A percentile compares a stretch with the other conserved stretches of the same genome.
Evolutionary conservation across 1,140 invertebrate genomes (phyloP).

Genomic region (Lepidostoma basale): DNA sequence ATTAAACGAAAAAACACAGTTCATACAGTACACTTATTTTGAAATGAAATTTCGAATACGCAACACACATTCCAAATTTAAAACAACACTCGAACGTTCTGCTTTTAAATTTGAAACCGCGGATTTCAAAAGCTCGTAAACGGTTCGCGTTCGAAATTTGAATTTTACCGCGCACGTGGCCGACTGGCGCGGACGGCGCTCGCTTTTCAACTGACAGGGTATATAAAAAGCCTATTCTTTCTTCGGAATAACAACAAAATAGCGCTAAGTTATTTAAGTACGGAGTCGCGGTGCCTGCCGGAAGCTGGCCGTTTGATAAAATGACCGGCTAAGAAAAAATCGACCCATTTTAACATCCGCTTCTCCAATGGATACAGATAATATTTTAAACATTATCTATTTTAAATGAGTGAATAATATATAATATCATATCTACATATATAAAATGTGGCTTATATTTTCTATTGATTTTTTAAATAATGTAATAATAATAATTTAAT

Average conservation of each 20-base stretch:
- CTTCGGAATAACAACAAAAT: conserved; percentile 45
- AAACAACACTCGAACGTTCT: conserved; percentile 4
- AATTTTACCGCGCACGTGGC: conserved; percentile 6
- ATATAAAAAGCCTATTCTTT: conserved; percentile 45
- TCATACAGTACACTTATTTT: too few species aligned
- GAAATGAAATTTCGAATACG: too few species aligned
- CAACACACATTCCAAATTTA: background rate
- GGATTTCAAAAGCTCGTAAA: conserved; percentile 20
- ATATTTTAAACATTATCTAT: too few species aligned
- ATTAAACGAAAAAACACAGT: too few species aligned
- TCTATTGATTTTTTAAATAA: too few species aligned
- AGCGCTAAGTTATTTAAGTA: conserved; percentile 42
- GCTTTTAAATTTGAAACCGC: conserved; percentile 22
- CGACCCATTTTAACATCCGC: too few species aligned
- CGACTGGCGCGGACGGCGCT: conserved; percentile 35
- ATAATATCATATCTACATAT: too few species aligned
- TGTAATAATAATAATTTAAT: too few species aligned
- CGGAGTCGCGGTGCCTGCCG: background rate
- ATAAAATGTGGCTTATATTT: too few species aligned
- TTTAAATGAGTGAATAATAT: too few species aligned
- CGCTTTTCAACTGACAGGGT: conserved; percentile 44
- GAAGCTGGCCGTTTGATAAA: background rate
- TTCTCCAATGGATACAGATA: too few species aligned
- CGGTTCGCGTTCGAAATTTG: background rate
- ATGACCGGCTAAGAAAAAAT: background rate